Evolutionary conservation across 1,140 invertebrate species (phyloP), one percentile per base, ranked within the genome.

Genomic region (Eciton burchellii): DNA sequence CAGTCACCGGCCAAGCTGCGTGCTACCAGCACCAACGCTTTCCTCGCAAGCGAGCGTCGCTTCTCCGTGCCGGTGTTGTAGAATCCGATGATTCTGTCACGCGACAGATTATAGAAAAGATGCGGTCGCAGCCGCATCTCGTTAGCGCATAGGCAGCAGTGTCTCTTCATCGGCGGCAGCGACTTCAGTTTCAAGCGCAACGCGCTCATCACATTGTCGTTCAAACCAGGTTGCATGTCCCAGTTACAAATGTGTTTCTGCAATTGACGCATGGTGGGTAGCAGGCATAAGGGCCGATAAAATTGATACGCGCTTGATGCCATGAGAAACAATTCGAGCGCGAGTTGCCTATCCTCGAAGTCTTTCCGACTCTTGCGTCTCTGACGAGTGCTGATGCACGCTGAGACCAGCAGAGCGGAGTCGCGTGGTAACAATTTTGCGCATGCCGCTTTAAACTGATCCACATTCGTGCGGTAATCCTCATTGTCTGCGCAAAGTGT

Each of bases 91-190:
- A 79, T 79, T 21, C 62, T 79, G n/a, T 79, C 74, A 8, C 74
- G 74, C 12, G 74, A 45, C 12, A 79, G 8, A 56, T 79, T 79
- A 12, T 79, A 79, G n/a, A 79, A 79, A 12, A 79, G 74, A 56
- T 79, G 24, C 16, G 74, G 49, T 1, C 4, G 66, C 12, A 79
- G 8, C n/a, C 2, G 74, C 63, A 79, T 79, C 8, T 79, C 63
- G 0, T 26, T 45, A 24, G 68, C 63, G 26, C 47, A 57, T 0
- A 79, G 24, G 0, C 21, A 79, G 12, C 74, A 79, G 41, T n/a
- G 41, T 57, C 74, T 79, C 9, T 35, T 49, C 1, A 11, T 8
- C 12, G 49, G 1, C 12, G 63, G 49, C 8, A 79, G 12, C 1
- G 74, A 79, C 11, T 70, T 79, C 4, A 79, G 19, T 49, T 79